Percentiles rank a stretch among this genome's conserved stretches.
Conservation (phyloP, 2,888 invertebrate species). For the Phengaris arion region DNA sequence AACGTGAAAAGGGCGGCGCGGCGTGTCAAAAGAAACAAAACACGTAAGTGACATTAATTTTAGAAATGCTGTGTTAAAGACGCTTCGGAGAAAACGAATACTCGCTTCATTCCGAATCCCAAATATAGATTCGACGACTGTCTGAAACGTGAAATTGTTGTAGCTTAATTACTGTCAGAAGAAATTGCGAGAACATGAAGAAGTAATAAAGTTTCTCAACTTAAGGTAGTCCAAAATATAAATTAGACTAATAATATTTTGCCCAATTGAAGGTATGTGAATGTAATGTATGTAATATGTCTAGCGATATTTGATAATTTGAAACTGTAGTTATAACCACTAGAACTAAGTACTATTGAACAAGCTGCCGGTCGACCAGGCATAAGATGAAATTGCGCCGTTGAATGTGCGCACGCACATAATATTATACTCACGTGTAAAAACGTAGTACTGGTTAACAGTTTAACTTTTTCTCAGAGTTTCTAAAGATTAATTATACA, state of each 20-base stretch:
- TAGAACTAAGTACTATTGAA: too few relatives aligned
- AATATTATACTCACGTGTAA: too few relatives aligned
- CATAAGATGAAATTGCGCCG: too few relatives aligned
- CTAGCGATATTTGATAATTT: neutral
- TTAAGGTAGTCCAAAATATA: neutral
- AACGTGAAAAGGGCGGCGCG: conserved; percentile 25
- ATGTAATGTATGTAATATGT: too few relatives aligned
- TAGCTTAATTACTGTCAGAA: neutral
- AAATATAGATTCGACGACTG: neutral
- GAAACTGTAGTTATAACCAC: too few relatives aligned
- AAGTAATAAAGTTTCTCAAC: neutral
- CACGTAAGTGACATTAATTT: conserved; percentile 18
- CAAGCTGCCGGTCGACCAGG: too few relatives aligned
- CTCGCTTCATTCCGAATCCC: neutral
- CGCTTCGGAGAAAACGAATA: neutral
- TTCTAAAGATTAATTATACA: too few relatives aligned
- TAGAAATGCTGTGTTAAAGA: conserved; percentile 1
- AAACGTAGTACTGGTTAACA: too few relatives aligned
- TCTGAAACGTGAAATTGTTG: neutral
- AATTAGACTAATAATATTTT: neutral
- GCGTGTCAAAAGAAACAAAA: conserved; percentile 8
- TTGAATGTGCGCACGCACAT: too few relatives aligned
- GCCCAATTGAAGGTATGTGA: too few relatives aligned
- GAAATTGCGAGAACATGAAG: neutral
- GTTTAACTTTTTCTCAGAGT: too few relatives aligned